Conservation (phyloP, 1,140 invertebrate genomes). For the Mycetomoellerius zeteki region DNA sequence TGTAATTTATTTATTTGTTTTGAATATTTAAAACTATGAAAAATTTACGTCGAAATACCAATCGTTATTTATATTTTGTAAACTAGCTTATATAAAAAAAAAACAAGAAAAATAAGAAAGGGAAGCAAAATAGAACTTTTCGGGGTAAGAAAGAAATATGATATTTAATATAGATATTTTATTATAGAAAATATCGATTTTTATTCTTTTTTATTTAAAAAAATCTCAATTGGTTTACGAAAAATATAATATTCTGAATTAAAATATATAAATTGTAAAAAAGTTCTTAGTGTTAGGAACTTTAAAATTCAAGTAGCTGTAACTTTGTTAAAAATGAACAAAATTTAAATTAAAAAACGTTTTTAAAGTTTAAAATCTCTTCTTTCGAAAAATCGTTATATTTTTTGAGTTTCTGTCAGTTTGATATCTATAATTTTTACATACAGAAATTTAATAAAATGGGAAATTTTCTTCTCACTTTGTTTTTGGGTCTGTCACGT, state of each 20-base stretch:
- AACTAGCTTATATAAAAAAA: neutral
- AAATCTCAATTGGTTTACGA: neutral
- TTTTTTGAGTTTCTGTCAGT: too few species aligned
- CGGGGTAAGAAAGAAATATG: neutral
- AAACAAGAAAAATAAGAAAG: neutral
- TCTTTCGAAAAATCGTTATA: too few species aligned
- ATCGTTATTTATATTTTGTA: neutral
- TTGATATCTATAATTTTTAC: too few species aligned
- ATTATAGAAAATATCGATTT: neutral
- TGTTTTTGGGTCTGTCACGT: too few species aligned
- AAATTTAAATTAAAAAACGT: too few species aligned
- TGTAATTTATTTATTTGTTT: neutral
- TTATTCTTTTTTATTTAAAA: neutral
- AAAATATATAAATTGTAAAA: neutral
- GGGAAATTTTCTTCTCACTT: too few species aligned
- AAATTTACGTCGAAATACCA: neutral
- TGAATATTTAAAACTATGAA: too few species aligned
- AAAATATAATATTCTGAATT: conserved; percentile 16
- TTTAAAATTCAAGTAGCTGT: too few species aligned
- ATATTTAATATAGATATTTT: neutral
- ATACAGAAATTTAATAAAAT: too few species aligned
- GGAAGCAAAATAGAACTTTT: neutral
- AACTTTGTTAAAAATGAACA: too few species aligned
- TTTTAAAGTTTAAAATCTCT: too few species aligned
- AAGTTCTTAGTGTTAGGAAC: too few species aligned